These are phyloP conservation scores for Diphyllodes magnificus DNA, from an alignment of 2,113 vertebrate genomes.

Conservation along the genomic window DNA sequence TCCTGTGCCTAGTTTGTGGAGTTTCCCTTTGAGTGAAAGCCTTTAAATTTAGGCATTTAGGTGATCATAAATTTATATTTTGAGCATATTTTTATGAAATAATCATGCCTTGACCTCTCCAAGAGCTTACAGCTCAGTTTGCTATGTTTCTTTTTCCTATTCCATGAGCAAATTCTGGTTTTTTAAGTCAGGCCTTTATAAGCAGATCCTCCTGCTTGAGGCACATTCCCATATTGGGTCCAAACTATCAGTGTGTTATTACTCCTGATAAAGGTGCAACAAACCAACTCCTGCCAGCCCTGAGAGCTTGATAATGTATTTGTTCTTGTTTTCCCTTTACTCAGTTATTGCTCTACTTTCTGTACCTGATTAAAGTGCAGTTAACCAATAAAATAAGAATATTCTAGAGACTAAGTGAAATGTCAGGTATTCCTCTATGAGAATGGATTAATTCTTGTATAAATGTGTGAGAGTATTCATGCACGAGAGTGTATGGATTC, in stretches of 20 bases:
- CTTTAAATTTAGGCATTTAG: not conserved
- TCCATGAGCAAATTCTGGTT: fast-evolving
- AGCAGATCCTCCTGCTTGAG: not conserved
- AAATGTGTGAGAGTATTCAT: not conserved
- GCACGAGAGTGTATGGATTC: not conserved
- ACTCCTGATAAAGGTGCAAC: not conserved
- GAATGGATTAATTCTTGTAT: not conserved
- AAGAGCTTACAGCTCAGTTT: not conserved
- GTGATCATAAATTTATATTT: not conserved
- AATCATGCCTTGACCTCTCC: not conserved
- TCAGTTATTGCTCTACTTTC: not conserved
- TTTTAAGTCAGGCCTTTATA: not conserved
- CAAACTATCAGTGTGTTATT: not conserved
- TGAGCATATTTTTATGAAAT: not conserved
- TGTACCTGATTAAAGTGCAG: not conserved
- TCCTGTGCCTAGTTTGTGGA: not conserved
- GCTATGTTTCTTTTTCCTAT: not conserved
- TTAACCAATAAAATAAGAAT: not conserved
- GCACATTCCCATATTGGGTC: not conserved
- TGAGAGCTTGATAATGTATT: not conserved
- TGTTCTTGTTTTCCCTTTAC: not conserved
- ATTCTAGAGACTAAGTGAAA: not conserved
- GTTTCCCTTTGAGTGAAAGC: not conserved
- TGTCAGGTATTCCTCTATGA: not conserved
- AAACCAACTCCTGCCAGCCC: not conserved